Evolutionary conservation across 2,888 invertebrate species (phyloP).

Genomic region (Helicoverpa assulta): DNA sequence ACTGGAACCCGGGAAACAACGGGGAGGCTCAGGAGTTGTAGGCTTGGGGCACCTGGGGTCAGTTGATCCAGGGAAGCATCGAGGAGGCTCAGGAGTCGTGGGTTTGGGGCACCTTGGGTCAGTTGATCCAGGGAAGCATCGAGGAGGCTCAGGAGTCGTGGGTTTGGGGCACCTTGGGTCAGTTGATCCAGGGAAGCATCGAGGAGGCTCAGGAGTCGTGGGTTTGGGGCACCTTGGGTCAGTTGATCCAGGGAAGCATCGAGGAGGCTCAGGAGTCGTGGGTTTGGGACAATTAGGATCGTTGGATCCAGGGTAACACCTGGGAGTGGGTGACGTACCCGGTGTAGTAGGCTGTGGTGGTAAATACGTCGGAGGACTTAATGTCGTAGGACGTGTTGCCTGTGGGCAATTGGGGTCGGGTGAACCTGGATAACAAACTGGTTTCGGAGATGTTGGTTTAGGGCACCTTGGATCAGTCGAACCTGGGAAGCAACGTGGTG

Average conservation of each 20-base stretch:
- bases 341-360: neutral
- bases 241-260: slow-evolving; percentile 58
- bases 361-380: too few relatives aligned
- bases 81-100: slow-evolving; percentile 56
- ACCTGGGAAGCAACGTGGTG: slow-evolving; percentile 75
- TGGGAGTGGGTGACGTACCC: slow-evolving; percentile 12
- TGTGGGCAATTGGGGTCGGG: slow-evolving; percentile 73
- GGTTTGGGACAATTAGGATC: slow-evolving; percentile 66
- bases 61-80: slow-evolving; percentile 68
- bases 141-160: slow-evolving; percentile 59
- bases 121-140: slow-evolving; percentile 27
- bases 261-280: slow-evolving; percentile 61
- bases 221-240: slow-evolving; percentile 73
- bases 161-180: slow-evolving; percentile 71
- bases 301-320: slow-evolving; percentile 71
- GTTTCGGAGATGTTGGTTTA: slow-evolving; percentile 55
- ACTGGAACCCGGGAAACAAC: slow-evolving; percentile 68
- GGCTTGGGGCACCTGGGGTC: slow-evolving; percentile 67
- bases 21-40: slow-evolving; percentile 57
- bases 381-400: slow-evolving; percentile 31
- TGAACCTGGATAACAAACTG: slow-evolving; percentile 58
- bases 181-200: slow-evolving; percentile 74
- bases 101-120: slow-evolving; percentile 67
- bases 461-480: slow-evolving; percentile 77
- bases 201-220: slow-evolving; percentile 60